Conservation (phyloP, 1,140 invertebrate genomes). For the Theocolax elegans region DNA sequence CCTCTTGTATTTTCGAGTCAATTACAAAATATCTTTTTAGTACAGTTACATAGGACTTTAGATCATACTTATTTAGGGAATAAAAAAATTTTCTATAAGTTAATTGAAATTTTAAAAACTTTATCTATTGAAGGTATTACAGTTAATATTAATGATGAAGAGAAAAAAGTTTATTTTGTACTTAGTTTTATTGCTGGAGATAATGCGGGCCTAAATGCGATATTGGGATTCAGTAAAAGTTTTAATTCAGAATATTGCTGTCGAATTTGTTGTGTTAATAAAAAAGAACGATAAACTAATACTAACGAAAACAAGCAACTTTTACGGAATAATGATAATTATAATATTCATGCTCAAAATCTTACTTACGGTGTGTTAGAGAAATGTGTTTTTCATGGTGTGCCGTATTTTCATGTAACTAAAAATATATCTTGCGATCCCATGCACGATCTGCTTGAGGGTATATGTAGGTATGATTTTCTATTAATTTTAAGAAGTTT, state of each 20-base stretch:
- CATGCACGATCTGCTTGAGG: slow-evolving; percentile 63
- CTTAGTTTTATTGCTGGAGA: slow-evolving; percentile 50
- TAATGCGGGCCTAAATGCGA: slow-evolving; percentile 52
- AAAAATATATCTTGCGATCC: slow-evolving; percentile 57
- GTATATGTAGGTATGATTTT: slow-evolving; percentile 57
- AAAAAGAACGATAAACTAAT: background rate
- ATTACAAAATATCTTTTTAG: slow-evolving; percentile 41
- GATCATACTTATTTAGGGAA: slow-evolving; percentile 35
- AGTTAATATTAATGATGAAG: slow-evolving; percentile 10
- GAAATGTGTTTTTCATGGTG: slow-evolving; percentile 52
- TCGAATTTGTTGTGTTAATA: slow-evolving; percentile 46
- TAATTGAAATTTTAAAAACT: slow-evolving; percentile 28
- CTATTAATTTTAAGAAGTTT: slow-evolving; percentile 43
- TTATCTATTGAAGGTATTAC: slow-evolving; percentile 24
- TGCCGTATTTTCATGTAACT: slow-evolving; percentile 56
- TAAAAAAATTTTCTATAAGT: slow-evolving; percentile 25
- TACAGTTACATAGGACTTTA: slow-evolving; percentile 32
- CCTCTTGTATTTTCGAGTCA: slow-evolving; percentile 28
- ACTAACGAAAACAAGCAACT: background rate
- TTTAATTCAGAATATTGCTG: slow-evolving; percentile 53
- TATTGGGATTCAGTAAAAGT: slow-evolving; percentile 48
- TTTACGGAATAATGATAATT: background rate
- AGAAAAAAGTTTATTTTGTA: slow-evolving; percentile 46
- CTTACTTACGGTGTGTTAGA: slow-evolving; percentile 52
- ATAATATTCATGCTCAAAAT: background rate